Conservation (phyloP, 2,113 vertebrate genomes). For the Coreoperca whiteheadi region DNA sequence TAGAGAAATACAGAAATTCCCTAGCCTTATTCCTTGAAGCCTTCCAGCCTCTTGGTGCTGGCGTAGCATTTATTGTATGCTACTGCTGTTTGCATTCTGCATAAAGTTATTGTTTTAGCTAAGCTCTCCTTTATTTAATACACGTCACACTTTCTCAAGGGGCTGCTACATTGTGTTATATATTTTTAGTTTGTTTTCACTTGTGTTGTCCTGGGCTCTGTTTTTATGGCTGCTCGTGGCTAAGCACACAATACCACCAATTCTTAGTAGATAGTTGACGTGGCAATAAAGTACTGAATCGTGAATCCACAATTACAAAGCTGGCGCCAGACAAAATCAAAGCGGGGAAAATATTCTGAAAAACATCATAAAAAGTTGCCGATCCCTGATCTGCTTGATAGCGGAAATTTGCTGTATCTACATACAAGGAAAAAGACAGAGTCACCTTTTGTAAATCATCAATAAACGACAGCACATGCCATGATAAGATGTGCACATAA, state of each 20-base stretch:
- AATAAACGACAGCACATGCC: neutral
- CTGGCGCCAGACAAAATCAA: neutral
- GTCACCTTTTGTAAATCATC: neutral
- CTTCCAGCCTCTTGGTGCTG: no score
- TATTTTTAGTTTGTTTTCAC: neutral
- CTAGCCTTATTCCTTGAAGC: no score
- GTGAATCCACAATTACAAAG: neutral
- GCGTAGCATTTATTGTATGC: no score
- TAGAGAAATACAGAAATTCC: no score
- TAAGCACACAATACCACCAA: no score
- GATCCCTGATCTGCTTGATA: neutral
- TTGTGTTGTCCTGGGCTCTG: neutral
- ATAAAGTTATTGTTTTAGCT: neutral
- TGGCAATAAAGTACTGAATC: neutral
- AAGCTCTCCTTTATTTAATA: no score
- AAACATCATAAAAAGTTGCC: neutral
- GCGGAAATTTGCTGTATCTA: neutral
- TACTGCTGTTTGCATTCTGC: neutral
- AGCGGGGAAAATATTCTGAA: neutral
- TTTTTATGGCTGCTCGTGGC: neutral
- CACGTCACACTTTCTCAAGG: no score
- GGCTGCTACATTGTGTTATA: no score
- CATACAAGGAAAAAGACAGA: neutral
- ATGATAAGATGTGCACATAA: conserved; percentile 26
- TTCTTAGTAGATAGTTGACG: no score